Conservation (phyloP, 1,140 invertebrate species). For the Sogatella furcifera region DNA sequence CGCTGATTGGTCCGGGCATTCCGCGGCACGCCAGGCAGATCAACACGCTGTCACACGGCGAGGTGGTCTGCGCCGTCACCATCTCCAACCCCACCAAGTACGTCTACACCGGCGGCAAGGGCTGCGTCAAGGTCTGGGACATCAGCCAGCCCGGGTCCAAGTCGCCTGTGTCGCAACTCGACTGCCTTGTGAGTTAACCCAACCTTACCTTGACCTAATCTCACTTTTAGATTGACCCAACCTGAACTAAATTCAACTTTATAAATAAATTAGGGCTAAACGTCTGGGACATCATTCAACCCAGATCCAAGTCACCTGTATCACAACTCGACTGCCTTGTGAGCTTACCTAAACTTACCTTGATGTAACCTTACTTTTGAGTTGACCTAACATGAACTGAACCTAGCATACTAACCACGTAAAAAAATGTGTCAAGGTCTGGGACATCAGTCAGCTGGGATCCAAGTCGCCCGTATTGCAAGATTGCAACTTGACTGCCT, state of each 20-base stretch:
- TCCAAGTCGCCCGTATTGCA: constrained; percentile 65
- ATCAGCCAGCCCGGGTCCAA: constrained; percentile 62
- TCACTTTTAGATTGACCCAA: too few relatives aligned
- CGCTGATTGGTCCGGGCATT: constrained; percentile 81
- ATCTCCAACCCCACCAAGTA: constrained; percentile 73
- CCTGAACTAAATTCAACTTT: too few relatives aligned
- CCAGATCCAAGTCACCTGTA: constrained; percentile 58
- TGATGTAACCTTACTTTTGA: too few relatives aligned
- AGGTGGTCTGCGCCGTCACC: constrained; percentile 81
- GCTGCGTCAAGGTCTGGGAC: constrained; percentile 81
- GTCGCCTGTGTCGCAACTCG: constrained; percentile 66
- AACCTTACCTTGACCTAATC: too few relatives aligned
- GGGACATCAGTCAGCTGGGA: constrained; percentile 62
- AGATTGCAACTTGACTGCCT: constrained; percentile 75
- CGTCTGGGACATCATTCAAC: constrained; percentile 68
- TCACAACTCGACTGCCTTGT: constrained; percentile 72
- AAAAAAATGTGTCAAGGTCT: constrained; percentile 82
- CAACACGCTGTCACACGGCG: constrained; percentile 67
- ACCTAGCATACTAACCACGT: constrained; percentile 77
- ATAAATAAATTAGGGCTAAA: constrained; percentile 82
- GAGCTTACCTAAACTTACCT: constrained; percentile 22
- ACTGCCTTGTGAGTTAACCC: constrained; percentile 50
- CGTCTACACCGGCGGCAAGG: constrained; percentile 77
- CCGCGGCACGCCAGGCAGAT: constrained; percentile 66
- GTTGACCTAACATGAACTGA: constrained; percentile 39